A percentile compares a stretch with the other conserved stretches of the same genome.
Conservation (phyloP, 92 coral and sea anemone species). For the Chrysogorgia sp. region DNA sequence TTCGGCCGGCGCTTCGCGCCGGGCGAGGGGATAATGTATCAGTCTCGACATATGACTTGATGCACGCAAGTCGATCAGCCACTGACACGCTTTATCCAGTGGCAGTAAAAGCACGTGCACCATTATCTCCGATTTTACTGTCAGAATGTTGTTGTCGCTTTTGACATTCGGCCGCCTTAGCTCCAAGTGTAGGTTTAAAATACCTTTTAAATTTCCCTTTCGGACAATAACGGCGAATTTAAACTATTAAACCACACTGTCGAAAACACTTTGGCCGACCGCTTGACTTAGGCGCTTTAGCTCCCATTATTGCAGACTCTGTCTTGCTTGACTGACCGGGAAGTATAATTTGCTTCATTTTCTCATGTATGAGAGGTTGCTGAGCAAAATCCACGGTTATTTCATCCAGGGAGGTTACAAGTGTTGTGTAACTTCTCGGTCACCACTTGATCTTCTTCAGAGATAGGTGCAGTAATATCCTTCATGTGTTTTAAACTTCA, state of each 20-base stretch:
- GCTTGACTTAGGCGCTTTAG: constrained; percentile 24
- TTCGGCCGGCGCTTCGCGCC: no score
- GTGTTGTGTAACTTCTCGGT: constrained; percentile 56
- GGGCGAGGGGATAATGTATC: no score
- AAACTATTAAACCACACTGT: constrained; percentile 48
- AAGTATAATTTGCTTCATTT: constrained; percentile 46
- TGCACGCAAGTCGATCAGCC: constrained; percentile 54
- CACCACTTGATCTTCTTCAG: constrained; percentile 64
- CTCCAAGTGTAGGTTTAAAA: constrained; percentile 32
- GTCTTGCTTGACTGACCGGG: constrained; percentile 7
- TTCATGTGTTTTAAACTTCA: constrained; percentile 52
- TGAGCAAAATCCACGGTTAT: constrained; percentile 57
- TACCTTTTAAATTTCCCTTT: no score
- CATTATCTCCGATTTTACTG: constrained; percentile 36
- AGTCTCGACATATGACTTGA: constrained; percentile 64
- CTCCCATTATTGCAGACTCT: constrained; percentile 55
- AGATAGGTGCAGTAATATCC: constrained; percentile 56
- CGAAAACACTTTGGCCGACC: constrained; percentile 18
- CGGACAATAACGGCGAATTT: constrained; percentile 56
- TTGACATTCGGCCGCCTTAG: constrained; percentile 38
- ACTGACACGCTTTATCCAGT: neutral
- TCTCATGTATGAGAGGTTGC: constrained; percentile 56
- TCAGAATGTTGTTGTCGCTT: constrained; percentile 34
- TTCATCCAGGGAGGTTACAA: constrained; percentile 60
- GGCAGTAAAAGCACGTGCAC: constrained; percentile 47